Conservation (phyloP, 2,888 invertebrate species). For the Elysia crispata region DNA sequence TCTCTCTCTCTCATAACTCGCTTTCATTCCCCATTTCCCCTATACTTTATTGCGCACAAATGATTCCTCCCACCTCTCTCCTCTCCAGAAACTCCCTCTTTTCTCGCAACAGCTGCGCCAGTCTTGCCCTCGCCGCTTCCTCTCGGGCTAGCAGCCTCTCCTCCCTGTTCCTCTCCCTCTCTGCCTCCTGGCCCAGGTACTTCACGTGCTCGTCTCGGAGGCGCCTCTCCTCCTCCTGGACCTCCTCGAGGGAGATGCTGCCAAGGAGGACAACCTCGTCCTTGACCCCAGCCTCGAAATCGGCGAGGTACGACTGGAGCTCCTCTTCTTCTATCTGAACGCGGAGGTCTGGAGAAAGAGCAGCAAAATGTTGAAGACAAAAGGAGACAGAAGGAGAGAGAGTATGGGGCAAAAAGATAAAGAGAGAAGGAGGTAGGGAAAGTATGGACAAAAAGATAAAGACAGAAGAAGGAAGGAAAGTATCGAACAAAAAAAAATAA, state of each 20-base stretch:
- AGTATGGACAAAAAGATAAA: no score
- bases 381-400: no score
- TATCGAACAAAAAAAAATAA: no score
- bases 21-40: no score
- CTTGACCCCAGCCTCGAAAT: slow-evolving; percentile 69
- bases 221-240: slow-evolving; percentile 73
- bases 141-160: slow-evolving; percentile 65
- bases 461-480: no score
- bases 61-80: no score
- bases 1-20: no score
- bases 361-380: no score
- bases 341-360: slow-evolving; percentile 61
- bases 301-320: slow-evolving; percentile 67
- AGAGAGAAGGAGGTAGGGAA: no score
- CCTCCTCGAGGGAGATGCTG: slow-evolving; percentile 72
- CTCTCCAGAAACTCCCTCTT: slow-evolving; percentile 64
- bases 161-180: slow-evolving; percentile 58
- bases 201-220: slow-evolving; percentile 74
- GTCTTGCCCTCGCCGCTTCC: slow-evolving; percentile 70
- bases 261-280: slow-evolving; percentile 75
- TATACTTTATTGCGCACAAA: no score
- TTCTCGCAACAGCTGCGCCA: slow-evolving; percentile 67
- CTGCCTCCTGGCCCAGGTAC: slow-evolving; percentile 71
- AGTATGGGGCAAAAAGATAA: no score
- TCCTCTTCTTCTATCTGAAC: slow-evolving; percentile 70